These are phyloP conservation scores for Nautilus pompilius DNA, from an alignment of 1,140 invertebrate genomes.

Conservation along the genomic window DNA sequence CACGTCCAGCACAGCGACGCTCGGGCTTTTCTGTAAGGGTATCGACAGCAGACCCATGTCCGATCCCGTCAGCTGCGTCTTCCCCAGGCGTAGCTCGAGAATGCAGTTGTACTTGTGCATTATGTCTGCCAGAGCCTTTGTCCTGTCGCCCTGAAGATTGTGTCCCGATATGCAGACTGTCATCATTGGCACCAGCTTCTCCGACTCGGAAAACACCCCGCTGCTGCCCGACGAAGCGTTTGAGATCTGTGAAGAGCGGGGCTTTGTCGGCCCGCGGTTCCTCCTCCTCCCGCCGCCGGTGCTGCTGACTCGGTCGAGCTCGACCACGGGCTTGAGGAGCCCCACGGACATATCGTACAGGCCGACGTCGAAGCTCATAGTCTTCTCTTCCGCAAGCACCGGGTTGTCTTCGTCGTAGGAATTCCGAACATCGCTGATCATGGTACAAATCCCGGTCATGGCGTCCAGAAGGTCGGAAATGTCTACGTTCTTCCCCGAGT, in stretches of 20 bases:
- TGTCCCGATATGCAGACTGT: conserved; percentile 41
- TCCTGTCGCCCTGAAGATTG: conserved; percentile 27
- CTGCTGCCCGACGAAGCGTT: not conserved
- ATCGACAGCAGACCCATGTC: conserved; percentile 32
- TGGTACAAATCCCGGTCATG: conserved; percentile 36
- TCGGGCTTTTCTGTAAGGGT: conserved; percentile 25
- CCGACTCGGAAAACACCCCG: conserved; percentile 19
- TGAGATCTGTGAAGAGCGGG: conserved; percentile 30
- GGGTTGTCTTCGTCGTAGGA: conserved; percentile 14
- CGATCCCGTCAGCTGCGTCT: conserved; percentile 35
- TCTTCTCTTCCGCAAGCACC: conserved; percentile 39
- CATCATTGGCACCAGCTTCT: conserved; percentile 30
- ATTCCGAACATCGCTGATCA: conserved; percentile 34
- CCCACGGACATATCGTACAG: conserved; percentile 34
- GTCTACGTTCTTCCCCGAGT: conserved; percentile 17
- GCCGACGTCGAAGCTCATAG: conserved; percentile 40
- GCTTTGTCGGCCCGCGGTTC: conserved; percentile 1
- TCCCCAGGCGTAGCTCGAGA: conserved; percentile 39
- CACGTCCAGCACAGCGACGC: conserved; percentile 38
- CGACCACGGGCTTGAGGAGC: conserved; percentile 37
- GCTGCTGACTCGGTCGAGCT: conserved; percentile 35
- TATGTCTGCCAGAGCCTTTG: conserved; percentile 28
- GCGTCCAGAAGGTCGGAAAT: conserved; percentile 35
- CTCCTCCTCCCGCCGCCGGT: conserved; percentile 17
- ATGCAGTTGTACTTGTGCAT: conserved; percentile 35